Evolutionary conservation across 2,797 vertebrate genomes (phyloP).

Genomic region (Gouania willdenowi): DNA sequence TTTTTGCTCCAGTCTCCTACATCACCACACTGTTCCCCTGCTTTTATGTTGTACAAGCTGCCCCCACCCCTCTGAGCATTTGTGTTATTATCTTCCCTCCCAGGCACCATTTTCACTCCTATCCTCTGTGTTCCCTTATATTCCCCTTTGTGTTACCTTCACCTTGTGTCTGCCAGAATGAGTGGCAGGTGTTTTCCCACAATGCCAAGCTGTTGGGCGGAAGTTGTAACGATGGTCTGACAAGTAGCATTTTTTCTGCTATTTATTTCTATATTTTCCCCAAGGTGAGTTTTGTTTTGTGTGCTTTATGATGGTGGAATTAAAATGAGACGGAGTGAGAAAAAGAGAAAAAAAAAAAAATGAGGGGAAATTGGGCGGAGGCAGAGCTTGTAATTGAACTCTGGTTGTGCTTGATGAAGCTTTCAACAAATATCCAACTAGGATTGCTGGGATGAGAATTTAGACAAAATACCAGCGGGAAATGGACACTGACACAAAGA

Average conservation of each 20-base stretch:
- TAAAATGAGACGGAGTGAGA: conserved; percentile 11
- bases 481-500: conserved; percentile 12
- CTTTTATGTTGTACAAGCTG: conserved; percentile 63
- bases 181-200: conserved; percentile 59
- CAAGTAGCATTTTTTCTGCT: conserved; percentile 33
- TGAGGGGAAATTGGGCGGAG: no score
- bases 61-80: conserved; percentile 47
- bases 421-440: conserved; percentile 52
- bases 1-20: conserved; percentile 46
- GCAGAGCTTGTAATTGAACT: conserved; percentile 55
- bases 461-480: conserved; percentile 48
- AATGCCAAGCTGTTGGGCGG: conserved; percentile 45
- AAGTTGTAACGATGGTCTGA: conserved; percentile 40
- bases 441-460: conserved; percentile 46
- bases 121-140: conserved; percentile 5
- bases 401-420: conserved; percentile 61
- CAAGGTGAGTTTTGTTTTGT: conserved; percentile 10
- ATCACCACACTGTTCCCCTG: conserved; percentile 27
- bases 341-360: conserved; percentile 15
- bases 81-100: conserved; percentile 28
- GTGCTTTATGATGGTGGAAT: conserved; percentile 10
- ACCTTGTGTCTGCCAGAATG: conserved; percentile 35
- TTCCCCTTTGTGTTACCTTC: conserved; percentile 12
- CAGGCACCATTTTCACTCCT: conserved; percentile 3
- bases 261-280: not conserved